Percentiles rank a stretch among this genome's conserved stretches.
phyloP scores from a whole-genome alignment of 2,797 vertebrate species.

The Acestrorhynchus altus region DNA sequence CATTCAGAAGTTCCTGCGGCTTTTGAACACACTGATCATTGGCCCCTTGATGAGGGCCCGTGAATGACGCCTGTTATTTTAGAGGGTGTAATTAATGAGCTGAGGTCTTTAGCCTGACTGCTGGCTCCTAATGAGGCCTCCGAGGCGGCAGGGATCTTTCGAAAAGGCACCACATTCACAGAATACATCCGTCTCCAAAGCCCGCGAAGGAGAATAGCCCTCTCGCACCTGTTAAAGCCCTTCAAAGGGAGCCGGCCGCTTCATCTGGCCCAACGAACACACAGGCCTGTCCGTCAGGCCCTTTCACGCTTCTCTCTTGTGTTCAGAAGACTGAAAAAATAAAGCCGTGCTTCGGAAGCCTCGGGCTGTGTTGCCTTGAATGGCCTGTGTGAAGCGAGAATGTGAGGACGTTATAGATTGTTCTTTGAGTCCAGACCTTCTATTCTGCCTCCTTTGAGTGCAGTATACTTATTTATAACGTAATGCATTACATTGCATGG shows the following conservation, averaged over 20 bases:
- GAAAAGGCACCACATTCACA: conserved; percentile 7
- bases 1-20: conserved; percentile 15
- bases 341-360: conserved; percentile 38
- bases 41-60: conserved; percentile 9
- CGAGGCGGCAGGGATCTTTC: conserved; percentile 20
- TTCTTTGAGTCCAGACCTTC: conserved; percentile 3
- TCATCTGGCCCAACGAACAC: conserved; percentile 39
- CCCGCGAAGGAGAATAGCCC: conserved; percentile 31
- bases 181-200: conserved; percentile 31
- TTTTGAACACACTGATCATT: conserved; percentile 7
- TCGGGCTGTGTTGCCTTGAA: conserved; percentile 12
- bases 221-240: conserved; percentile 60
- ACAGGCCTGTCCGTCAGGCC: conserved; percentile 46
- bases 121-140: conserved; percentile 45
- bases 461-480: conserved; percentile 31
- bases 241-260: conserved; percentile 48
- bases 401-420: conserved; percentile 41
- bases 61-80: conserved; percentile 44
- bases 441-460: conserved; percentile 15
- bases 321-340: conserved; percentile 33
- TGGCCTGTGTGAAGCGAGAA: conserved; percentile 21
- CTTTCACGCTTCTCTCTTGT: conserved; percentile 32
- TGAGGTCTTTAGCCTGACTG: conserved; percentile 13
- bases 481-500: too few species aligned
- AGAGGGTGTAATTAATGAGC: conserved; percentile 48